Evolutionary conservation across 1,140 invertebrate genomes (phyloP).

Genomic region (Littorina saxatilis): DNA sequence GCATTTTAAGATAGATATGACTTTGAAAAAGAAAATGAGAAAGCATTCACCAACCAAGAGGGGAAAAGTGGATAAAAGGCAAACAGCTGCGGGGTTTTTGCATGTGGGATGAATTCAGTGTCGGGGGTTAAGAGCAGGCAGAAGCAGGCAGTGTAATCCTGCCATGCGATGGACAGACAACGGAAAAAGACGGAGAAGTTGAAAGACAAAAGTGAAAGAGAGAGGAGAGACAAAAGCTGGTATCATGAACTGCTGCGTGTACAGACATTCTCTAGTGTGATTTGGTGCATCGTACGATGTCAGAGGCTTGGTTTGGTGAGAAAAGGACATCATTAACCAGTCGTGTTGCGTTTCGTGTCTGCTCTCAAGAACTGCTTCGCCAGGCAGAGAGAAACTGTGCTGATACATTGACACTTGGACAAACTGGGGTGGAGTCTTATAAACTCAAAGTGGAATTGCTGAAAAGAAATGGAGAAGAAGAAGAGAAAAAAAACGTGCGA

Average conservation of each 20-base stretch:
- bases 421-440: background rate
- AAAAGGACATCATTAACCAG: background rate
- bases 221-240: background rate
- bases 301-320: background rate
- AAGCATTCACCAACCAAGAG: no score
- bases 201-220: background rate
- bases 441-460: background rate
- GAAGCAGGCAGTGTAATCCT: no score
- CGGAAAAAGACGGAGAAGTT: background rate
- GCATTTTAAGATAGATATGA: no score
- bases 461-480: background rate
- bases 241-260: constrained; percentile 15
- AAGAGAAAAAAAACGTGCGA: background rate
- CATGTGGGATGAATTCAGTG: no score
- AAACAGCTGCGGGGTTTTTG: no score
- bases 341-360: background rate
- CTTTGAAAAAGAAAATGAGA: no score
- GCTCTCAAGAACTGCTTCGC: background rate
- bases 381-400: background rate
- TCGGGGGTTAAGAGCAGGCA: no score
- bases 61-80: no score
- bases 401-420: background rate
- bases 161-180: no score
- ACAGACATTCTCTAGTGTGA: constrained; percentile 5
- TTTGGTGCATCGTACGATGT: background rate